Evolutionary conservation across 1,140 invertebrate species (phyloP), one percentile per base, ranked within the genome.

Genomic region (Apolygus lucorum): DNA sequence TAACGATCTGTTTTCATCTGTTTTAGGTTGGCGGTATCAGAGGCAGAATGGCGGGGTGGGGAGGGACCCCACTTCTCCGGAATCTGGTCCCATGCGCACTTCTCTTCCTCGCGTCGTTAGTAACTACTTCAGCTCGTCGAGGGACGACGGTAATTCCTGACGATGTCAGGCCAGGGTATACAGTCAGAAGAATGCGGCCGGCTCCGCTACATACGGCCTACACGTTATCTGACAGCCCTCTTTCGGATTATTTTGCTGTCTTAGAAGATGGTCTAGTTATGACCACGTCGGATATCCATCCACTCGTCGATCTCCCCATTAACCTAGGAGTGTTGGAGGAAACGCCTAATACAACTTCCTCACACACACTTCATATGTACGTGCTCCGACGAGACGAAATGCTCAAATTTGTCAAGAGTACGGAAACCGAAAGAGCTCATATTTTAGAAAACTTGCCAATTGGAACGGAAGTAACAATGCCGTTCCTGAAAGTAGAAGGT

Each of bases 231-330:
- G 88, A 92, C 72, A 90, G 86, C 24, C 89, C 87, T 59, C 91
- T 86, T 77, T 89, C 88, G 13, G 85, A 89, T 64, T 93, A 88
- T 76, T 95, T 95, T 77, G 89, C 92, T 0, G 86, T 95, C 28
- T 83, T 95, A n/a, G 86, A 89, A 64, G 88, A 93, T 78, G 93
- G 92, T 25, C 84, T 93, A 54, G 85, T 95, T 8, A 95, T 95
- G 91, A 94, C 91, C 21, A 93, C 91, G 1, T 85, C 89, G 1
- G 90, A 93, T 73, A 81, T 94, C 2, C 84, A 85, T 25, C 88
- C 90, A 2, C 78, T 95, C n/a, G 84, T 92, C 27, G 87, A 92
- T 76, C 83, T 85, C 54, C 89, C 90, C 0, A 85, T 95, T 4
- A 87, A 90, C 74, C 81, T 95, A 21, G 84, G 92, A 8, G 86